Evolutionary conservation across 2,888 invertebrate species (phyloP), one percentile per base, ranked within the genome.

Genomic region (Drosophila greeni): DNA sequence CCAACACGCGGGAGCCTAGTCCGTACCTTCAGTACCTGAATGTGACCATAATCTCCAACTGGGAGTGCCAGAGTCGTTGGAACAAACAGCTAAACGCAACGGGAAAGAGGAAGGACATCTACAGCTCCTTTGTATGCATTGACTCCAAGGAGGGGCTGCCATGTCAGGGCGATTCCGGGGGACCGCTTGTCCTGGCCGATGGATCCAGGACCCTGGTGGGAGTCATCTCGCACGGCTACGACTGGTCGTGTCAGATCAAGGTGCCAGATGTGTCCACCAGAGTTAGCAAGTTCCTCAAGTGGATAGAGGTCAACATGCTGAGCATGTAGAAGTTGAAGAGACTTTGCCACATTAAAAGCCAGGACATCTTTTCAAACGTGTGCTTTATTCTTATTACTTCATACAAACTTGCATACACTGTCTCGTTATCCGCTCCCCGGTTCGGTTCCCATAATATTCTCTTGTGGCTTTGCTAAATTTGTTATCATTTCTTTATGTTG

Each of bases 381-480:
- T 88, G 88, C 87, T 88, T 87, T 87, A 87, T 87, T 86, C 76
- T 85, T 79, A 73, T 82, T 69, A 81, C 79, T 79, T 80, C 82
- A 76, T 86, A 83, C 81, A 79, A 83, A 81, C 82, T 78, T 59
- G 72, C 82, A 61, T 74, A 76, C 70, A 66, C 66, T 65, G 52
- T 67, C 60, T 34, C 49, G 37, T 56, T 56, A 66, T 56, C 45
- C 48, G 26, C 18, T 37, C 51, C n/a, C n/a, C 29, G 24, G 24
- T 20, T 40, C 62, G 69, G 56, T 61, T 66, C 61, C 67, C 53
- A 55, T 77, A 55, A 66, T 71, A 68, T 76, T 65, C 62, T 73
- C 56, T 72, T 76, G 75, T 70, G 72, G 71, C 59, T 61, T 70
- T 72, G 51, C 52, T 65, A 60, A 62, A 55, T 66, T 61, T 71